Evolutionary conservation across 1,140 invertebrate genomes (phyloP).

Genomic region (Scaptomyza montana): DNA sequence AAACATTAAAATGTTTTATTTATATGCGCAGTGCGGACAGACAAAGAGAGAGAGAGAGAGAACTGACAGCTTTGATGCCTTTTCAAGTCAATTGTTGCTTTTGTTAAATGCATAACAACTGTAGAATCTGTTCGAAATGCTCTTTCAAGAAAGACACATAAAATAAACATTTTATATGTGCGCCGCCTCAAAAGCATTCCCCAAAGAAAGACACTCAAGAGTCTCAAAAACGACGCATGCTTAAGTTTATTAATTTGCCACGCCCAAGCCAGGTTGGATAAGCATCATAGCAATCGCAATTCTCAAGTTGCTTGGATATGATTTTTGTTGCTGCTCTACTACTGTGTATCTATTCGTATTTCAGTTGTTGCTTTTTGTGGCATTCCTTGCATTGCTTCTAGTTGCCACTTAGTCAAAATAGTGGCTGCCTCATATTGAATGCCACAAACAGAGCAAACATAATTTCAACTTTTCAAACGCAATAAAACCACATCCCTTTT

Average conservation of each 20-base stretch:
- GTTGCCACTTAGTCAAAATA: constrained; percentile 47
- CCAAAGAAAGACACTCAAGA: constrained; percentile 9
- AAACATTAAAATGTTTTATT: constrained; percentile 54
- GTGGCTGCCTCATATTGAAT: constrained; percentile 28
- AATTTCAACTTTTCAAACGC: constrained; percentile 69
- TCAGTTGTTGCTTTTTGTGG: constrained; percentile 39
- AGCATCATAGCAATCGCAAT: background rate
- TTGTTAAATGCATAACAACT: constrained; percentile 13
- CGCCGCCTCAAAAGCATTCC: background rate
- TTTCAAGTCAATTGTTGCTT: constrained; percentile 18
- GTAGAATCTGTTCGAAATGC: too few species aligned
- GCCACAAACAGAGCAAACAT: constrained; percentile 68
- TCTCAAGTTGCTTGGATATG: background rate
- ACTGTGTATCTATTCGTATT: constrained; percentile 16
- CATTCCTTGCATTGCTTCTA: constrained; percentile 12
- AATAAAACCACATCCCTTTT: constrained; percentile 52
- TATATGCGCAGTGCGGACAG: background rate
- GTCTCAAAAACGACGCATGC: background rate
- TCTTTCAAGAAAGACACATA: background rate
- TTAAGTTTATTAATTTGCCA: constrained; percentile 54
- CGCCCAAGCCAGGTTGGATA: constrained; percentile 16
- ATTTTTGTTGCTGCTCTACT: too few species aligned
- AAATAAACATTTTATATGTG: background rate
- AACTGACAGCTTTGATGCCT: constrained; percentile 5
- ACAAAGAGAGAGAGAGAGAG: background rate